Base-by-base conservation (phyloP, 2,797 vertebrate genomes). In the Anguilla obscura region DNA sequence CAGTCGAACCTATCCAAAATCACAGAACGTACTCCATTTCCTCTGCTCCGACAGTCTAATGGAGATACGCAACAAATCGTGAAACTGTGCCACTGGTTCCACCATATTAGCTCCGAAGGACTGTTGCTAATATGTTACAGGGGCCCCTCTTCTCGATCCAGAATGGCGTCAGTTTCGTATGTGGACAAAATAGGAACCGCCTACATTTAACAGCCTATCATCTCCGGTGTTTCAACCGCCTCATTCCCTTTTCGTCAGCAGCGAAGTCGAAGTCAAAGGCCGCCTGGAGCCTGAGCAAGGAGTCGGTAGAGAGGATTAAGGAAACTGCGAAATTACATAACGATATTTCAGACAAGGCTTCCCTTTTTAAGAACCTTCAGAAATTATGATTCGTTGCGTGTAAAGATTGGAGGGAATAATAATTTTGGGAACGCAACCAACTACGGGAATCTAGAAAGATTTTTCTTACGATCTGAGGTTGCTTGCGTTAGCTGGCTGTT, bases 191-290 rank as follows among this genome's bases (percentile, higher is more conserved):
- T 69, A 88, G 91, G 89, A 86, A 89, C 95, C 94, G 91, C 96
- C 96, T 86, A 92, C 89, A 79, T 71, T 3, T 30, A 9, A 27
- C 45, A 3, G 83, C 96, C 95, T 93, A 96, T 96, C 93, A 90
- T 89, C 60, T 27, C 5, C 71, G 84, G 86, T 86, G 93, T 95
- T 91, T 93, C 90, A 92, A 86, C 60, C 54, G 48, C 87, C 89
- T 92, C 92, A 90, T 93, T 94, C 94, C 93, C 94, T 84, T 92
- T 93, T 90, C 91, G 89, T 93, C 92, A 93, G 92, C 92, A 91
- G 87, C 3, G 27, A 93, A 91, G 92, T 86, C 86, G 91, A 93
- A 96, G 93, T 95, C 94, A 95, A 95, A 96, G 96, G 96, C 96
- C 95, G 95, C 92, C 94, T 89, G 94, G 92, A 94, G 93, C 94